These are phyloP conservation scores for Corythaeola cristata DNA, from an alignment of 2,113 vertebrate genomes.

Conservation along the genomic window DNA sequence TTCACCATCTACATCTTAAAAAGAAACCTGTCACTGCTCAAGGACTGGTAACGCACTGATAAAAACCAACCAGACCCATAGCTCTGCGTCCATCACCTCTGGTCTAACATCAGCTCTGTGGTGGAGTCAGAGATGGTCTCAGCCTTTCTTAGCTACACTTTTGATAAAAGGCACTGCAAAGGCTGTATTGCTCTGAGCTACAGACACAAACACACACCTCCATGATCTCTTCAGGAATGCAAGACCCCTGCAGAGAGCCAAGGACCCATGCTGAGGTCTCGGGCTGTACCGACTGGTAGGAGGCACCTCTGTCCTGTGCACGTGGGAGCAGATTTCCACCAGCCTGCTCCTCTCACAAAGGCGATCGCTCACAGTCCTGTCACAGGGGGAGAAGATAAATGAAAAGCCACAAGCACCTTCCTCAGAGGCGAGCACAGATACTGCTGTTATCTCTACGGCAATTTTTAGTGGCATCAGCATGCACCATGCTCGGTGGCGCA, in stretches of 20 bases:
- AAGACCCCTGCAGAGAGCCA: background rate
- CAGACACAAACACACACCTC: background rate
- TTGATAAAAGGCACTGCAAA: background rate
- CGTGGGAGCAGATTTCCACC: background rate
- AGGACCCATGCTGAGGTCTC: too few relatives aligned
- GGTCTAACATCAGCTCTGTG: background rate
- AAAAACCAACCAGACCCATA: background rate
- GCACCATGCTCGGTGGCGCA: background rate
- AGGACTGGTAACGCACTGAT: accelerated
- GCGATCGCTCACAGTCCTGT: accelerated
- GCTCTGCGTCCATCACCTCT: background rate
- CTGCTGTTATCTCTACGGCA: background rate
- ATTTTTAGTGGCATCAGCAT: background rate
- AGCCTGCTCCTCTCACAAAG: background rate
- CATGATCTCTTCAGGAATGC: background rate
- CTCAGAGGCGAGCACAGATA: background rate
- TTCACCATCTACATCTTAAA: background rate
- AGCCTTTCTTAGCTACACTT: background rate
- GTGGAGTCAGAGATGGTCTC: background rate
- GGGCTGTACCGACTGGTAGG: accelerated
- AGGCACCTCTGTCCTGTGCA: accelerated
- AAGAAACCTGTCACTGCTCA: background rate
- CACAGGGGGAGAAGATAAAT: background rate
- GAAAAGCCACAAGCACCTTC: background rate
- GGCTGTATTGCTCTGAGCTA: background rate